phyloP scores from a whole-genome alignment of 2,797 vertebrate genomes.

The Clarias fuscus region DNA sequence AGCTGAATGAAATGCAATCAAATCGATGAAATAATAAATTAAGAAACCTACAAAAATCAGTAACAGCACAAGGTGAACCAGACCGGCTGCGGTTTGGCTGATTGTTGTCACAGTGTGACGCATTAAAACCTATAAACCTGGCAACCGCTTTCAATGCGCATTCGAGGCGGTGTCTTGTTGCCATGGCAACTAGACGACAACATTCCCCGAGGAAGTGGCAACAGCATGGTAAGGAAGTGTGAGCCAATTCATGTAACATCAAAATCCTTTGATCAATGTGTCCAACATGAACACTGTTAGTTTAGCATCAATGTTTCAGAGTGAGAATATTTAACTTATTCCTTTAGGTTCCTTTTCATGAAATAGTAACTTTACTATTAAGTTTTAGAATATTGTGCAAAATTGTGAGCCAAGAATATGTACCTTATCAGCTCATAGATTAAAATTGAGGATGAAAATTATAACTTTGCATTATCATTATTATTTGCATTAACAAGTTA shows the following conservation, averaged over 20 bases:
- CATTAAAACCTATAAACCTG: not conserved
- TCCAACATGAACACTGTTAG: not conserved
- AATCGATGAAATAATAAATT: not conserved
- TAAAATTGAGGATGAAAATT: too few relatives aligned
- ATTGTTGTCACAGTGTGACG: accelerated
- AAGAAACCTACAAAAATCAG: not conserved
- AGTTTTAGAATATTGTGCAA: not conserved
- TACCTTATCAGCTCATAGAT: not conserved
- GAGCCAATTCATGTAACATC: not conserved
- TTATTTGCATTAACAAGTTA: too few relatives aligned
- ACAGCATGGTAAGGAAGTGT: conserved; percentile 36
- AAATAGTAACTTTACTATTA: not conserved
- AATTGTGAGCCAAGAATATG: not conserved
- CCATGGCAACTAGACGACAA: conserved; percentile 37
- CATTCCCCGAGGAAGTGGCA: not conserved
- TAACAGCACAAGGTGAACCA: not conserved
- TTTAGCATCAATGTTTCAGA: not conserved
- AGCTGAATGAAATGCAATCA: not conserved
- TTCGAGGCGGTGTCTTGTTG: not conserved
- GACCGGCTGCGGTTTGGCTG: not conserved
- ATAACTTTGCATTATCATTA: too few relatives aligned
- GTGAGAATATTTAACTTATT: not conserved
- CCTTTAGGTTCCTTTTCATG: not conserved
- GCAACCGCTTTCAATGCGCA: not conserved
- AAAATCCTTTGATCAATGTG: not conserved